Conservation (phyloP, 2,113 vertebrate species). For the Tiliqua scincoides region DNA sequence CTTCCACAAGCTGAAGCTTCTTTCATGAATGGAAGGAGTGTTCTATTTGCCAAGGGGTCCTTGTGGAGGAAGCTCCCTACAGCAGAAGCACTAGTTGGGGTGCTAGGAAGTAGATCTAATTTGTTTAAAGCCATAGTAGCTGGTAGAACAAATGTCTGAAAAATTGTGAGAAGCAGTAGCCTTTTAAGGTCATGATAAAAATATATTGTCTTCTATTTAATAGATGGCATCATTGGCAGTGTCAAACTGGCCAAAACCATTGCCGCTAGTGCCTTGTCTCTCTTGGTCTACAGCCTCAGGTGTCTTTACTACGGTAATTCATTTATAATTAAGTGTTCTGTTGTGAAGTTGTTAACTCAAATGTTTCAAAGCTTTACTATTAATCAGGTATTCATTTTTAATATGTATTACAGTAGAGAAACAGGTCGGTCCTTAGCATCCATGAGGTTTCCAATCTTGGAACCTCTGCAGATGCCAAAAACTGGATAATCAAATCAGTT, state of each 20-base stretch:
- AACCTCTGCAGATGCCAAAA: too few relatives aligned
- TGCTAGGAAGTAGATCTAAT: not conserved
- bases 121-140: not conserved
- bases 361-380: not conserved
- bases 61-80: too few relatives aligned
- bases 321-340: slow-evolving; percentile 17
- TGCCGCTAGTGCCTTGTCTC: slow-evolving; percentile 94
- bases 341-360: not conserved
- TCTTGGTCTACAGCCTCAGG: slow-evolving; percentile 98
- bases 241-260: slow-evolving; percentile 96
- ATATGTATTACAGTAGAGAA: not conserved
- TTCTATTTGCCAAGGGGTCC: too few relatives aligned
- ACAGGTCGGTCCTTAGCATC: too few relatives aligned
- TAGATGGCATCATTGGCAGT: slow-evolving; percentile 98
- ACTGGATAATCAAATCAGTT: too few relatives aligned
- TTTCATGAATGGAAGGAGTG: too few relatives aligned
- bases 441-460: too few relatives aligned
- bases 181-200: not conserved
- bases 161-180: not conserved
- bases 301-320: slow-evolving; percentile 95
- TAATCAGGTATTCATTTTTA: not conserved
- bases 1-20: too few relatives aligned
- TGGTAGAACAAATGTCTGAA: not conserved
- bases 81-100: not conserved
- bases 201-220: slow-evolving; percentile 39